These are phyloP conservation scores for Diloba caeruleocephala DNA, from an alignment of 2,888 invertebrate genomes.

Conservation along the genomic window DNA sequence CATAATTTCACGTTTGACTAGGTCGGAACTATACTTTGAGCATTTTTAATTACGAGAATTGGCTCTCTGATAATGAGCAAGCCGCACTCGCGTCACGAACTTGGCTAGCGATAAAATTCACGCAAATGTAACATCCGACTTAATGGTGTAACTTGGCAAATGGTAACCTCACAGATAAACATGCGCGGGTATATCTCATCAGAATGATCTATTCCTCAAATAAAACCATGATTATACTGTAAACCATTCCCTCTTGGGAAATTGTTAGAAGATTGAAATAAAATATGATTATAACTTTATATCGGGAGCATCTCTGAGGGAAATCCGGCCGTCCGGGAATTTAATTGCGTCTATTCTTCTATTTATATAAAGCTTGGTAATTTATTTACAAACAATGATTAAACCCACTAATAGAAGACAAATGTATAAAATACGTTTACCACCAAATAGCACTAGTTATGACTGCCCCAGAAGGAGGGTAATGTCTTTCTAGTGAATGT, in stretches of 20 bases:
- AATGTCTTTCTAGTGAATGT: no score
- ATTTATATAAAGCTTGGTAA: constrained; percentile 5
- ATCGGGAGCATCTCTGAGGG: constrained; percentile 24
- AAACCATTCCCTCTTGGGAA: constrained; percentile 24
- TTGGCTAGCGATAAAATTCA: constrained; percentile 22
- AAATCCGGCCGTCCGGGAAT: constrained; percentile 3
- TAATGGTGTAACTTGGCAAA: constrained; percentile 28
- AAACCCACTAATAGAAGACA: no score
- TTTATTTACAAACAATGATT: no score
- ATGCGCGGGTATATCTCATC: neutral
- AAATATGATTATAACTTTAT: constrained; percentile 49
- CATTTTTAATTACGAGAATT: no score
- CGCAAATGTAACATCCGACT: constrained; percentile 15
- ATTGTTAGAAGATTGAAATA: constrained; percentile 22
- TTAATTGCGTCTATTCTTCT: constrained; percentile 15
- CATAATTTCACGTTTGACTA: no score
- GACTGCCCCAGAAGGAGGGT: no score
- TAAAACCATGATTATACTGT: constrained; percentile 8
- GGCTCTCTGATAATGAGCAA: no score
- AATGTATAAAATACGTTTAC: no score
- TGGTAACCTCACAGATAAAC: constrained; percentile 22
- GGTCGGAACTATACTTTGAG: no score
- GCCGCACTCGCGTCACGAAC: constrained; percentile 7
- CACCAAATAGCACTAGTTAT: no score
- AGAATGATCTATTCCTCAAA: neutral